Evolutionary conservation across 2,113 vertebrate genomes (phyloP), one percentile per base, ranked within the genome.

Genomic region (Orthonyx spaldingii): DNA sequence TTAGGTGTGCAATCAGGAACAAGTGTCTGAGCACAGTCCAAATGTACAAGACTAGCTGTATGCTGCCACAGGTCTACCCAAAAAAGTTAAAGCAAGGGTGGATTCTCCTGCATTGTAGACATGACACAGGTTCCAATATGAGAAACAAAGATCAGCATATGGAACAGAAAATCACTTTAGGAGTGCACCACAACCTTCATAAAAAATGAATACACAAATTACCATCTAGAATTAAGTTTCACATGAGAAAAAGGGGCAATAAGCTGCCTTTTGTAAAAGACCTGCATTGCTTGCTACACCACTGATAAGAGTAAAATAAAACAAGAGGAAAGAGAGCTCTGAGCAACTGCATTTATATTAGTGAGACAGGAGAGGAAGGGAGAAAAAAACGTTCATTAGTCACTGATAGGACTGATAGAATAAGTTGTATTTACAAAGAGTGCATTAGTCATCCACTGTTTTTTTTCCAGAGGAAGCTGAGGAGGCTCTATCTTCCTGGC

Each of bases 371-470:
- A 72, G 50, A 16, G 41, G 23, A 57, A 42, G 5, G 20, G 19
- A 33, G 7, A 39, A 50, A 47, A 11, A n/a, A 72, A 22, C 56
- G 74, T 84, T 92, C 72, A 78, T 88, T 95, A 96, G 85, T 89
- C 92, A 94, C 68, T 75, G 88, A 95, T 88, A 83, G 47, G 70
- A 94, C 75, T 72, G 83, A 96, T 92, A 77, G 90, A 56, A n/a
- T 77, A 95, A 93, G 64, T 71, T 84, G 53, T 90, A 94, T 94
- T 94, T 95, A 95, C 92, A 93, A 88, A 66, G 61, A 94, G 28
- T 42, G 76, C 42, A 88, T 93, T 95, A 96, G 88, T 96, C 90
- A 94, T 92, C 41, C 49, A 74, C 44, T 92, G 76, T 6, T 84
- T 89, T 87, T 74, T 53, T 87, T 56, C 85, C 86, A 93, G 61